Percentiles rank a stretch among this genome's conserved stretches.
Conservation (phyloP, 1,140 invertebrate species). For the Drosophila pectinifera region DNA sequence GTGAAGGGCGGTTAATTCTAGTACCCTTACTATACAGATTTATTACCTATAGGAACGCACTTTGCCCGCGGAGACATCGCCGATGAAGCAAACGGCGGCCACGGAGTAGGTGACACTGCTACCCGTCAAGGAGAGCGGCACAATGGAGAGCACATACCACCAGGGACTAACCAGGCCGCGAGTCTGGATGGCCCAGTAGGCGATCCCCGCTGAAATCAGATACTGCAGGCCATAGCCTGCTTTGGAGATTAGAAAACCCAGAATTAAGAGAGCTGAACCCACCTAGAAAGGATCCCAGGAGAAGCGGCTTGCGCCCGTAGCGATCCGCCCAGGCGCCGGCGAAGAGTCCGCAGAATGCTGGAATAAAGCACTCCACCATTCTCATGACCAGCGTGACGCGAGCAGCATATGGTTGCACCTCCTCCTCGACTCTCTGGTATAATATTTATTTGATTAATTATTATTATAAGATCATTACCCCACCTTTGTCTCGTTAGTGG, state of each 20-base stretch:
- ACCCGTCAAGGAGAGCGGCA: conserved; percentile 87
- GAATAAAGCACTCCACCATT: conserved; percentile 86
- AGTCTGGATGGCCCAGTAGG: conserved; percentile 34
- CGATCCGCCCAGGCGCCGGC: conserved; percentile 90
- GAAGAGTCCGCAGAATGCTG: conserved; percentile 88
- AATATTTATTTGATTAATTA: not conserved
- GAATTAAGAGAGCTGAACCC: too few species aligned
- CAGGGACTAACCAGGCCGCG: conserved; percentile 85
- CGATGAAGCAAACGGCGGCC: conserved; percentile 87
- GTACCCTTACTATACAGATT: too few species aligned
- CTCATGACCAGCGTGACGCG: conserved; percentile 86
- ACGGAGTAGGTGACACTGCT: conserved; percentile 87
- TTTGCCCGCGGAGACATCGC: conserved; percentile 87
- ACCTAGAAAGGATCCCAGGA: conserved; percentile 86
- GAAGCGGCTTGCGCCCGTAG: conserved; percentile 89
- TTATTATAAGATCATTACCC: not conserved
- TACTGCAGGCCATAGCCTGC: conserved; percentile 75
- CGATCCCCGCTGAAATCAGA: conserved; percentile 81
- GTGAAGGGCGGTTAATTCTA: too few species aligned
- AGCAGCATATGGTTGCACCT: conserved; percentile 87
- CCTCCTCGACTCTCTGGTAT: conserved; percentile 85
- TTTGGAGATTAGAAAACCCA: not conserved
- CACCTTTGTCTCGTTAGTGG: conserved; percentile 85
- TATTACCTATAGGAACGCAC: conserved; percentile 86
- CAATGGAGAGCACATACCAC: conserved; percentile 87